phyloP scores from a whole-genome alignment of 2,888 invertebrate genomes.

The Chrysotoxum bicinctum region DNA sequence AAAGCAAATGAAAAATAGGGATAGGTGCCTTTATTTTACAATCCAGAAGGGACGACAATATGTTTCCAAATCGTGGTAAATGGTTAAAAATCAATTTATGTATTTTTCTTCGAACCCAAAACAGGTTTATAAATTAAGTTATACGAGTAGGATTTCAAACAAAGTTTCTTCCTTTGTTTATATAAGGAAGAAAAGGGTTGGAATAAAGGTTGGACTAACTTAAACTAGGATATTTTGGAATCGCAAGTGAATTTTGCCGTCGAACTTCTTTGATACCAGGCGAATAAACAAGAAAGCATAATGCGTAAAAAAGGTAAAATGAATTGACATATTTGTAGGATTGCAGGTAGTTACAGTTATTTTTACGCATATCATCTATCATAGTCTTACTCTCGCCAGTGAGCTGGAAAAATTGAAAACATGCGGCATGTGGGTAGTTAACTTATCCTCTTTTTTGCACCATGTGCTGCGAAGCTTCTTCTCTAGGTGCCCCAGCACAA shows the following conservation, averaged over 20 bases:
- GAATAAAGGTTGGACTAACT: background rate
- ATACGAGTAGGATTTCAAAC: background rate
- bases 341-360: too few species aligned
- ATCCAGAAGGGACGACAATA: background rate
- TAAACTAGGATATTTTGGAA: background rate
- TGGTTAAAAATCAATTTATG: conserved; percentile 16
- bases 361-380: background rate
- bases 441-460: background rate
- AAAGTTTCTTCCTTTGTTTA: background rate
- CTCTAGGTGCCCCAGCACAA: background rate
- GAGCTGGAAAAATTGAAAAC: background rate
- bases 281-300: background rate
- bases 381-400: background rate
- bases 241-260: background rate
- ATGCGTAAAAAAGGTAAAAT: background rate
- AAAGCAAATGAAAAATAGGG: background rate
- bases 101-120: background rate
- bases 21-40: background rate
- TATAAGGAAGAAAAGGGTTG: background rate
- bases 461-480: background rate
- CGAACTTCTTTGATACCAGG: background rate
- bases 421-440: background rate
- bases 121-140: conserved; percentile 6
- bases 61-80: background rate
- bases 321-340: background rate